Evolutionary conservation across 1,140 invertebrate species (phyloP).

Genomic region (Monomorium pharaonis): DNA sequence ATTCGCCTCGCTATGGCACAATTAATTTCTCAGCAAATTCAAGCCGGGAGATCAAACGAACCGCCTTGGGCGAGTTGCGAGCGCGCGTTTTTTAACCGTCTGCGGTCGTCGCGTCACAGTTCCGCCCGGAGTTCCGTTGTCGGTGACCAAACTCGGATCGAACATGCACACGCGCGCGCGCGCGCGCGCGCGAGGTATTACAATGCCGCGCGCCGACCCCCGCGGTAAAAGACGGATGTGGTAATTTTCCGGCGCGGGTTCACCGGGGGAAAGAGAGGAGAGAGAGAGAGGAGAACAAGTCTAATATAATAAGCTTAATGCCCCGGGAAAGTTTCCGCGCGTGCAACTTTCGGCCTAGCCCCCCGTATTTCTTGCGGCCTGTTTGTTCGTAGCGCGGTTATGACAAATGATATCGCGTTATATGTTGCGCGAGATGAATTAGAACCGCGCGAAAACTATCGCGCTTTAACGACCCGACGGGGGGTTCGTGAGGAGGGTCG

Average conservation of each 20-base stretch:
- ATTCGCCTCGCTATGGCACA: constrained; percentile 33
- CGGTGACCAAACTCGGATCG: neutral
- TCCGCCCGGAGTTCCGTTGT: neutral
- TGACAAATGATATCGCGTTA: neutral
- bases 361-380: neutral
- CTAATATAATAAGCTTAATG: constrained; percentile 17
- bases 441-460: constrained; percentile 1
- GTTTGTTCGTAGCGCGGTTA: neutral
- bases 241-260: neutral
- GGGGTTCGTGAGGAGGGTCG: neutral
- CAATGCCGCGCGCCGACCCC: neutral
- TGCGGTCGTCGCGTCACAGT: neutral
- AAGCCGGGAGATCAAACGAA: constrained; percentile 57
- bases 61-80: constrained; percentile 38
- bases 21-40: constrained; percentile 57
- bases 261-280: neutral
- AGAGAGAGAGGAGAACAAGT: too few species aligned
- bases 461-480: constrained; percentile 17
- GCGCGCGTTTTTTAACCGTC: constrained; percentile 28
- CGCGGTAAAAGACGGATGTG: constrained; percentile 6
- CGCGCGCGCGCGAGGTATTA: constrained; percentile 23
- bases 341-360: neutral
- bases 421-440: constrained; percentile 17
- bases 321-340: constrained; percentile 1
- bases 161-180: neutral